Conservation (phyloP, 1,140 invertebrate genomes). For the Pogonomyrmex californicus region DNA sequence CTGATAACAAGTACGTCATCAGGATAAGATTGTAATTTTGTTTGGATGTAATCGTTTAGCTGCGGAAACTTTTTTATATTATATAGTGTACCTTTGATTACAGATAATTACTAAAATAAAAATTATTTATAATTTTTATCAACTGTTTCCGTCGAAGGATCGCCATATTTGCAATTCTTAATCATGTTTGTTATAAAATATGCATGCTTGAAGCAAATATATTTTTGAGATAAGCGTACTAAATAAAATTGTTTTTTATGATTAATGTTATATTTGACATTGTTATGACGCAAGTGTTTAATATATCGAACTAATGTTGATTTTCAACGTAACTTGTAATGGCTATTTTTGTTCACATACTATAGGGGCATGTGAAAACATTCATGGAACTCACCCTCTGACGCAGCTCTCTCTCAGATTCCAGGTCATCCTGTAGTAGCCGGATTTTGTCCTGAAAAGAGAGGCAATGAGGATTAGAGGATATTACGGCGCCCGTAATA, state of each 20-base stretch:
- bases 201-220: not conserved
- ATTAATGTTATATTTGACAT: not conserved
- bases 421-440: slow-evolving; percentile 98
- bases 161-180: not conserved
- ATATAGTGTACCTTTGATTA: not conserved
- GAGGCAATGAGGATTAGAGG: slow-evolving; percentile 72
- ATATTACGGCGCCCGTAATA: slow-evolving; percentile 57
- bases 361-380: not conserved
- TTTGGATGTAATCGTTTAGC: not conserved
- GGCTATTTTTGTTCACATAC: not conserved
- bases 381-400: slow-evolving; percentile 94
- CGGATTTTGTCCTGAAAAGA: slow-evolving; percentile 98
- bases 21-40: not conserved
- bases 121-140: not conserved
- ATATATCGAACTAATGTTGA: no score
- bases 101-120: not conserved
- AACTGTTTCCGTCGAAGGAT: not conserved
- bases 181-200: slow-evolving; percentile 19
- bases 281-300: not conserved
- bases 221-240: not conserved
- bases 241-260: not conserved
- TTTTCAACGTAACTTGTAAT: not conserved
- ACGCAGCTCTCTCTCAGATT: slow-evolving; percentile 98
- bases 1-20: not conserved
- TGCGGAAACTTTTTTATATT: not conserved